phyloP scores from a whole-genome alignment of 2,888 invertebrate species.

The Lordiphosa andalusiaca region DNA sequence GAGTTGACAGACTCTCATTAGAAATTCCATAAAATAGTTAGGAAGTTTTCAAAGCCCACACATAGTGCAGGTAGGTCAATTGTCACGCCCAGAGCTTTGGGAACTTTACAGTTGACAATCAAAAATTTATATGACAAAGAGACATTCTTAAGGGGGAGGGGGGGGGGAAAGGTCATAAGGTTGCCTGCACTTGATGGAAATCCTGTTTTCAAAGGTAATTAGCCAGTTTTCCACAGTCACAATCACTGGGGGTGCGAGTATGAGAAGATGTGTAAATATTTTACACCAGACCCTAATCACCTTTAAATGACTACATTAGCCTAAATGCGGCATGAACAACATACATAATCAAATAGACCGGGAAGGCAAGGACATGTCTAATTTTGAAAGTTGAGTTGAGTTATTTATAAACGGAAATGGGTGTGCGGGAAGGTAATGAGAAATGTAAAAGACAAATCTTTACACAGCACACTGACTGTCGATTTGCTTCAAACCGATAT shows the following conservation, averaged over 20 bases:
- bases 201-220: slow-evolving; percentile 14
- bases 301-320: slow-evolving; percentile 50
- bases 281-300: slow-evolving; percentile 52
- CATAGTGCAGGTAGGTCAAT: slow-evolving; percentile 14
- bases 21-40: slow-evolving; percentile 49
- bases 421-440: not conserved
- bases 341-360: slow-evolving; percentile 19
- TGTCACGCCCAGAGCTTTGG: slow-evolving; percentile 36
- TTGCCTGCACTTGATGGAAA: slow-evolving; percentile 32
- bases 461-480: too few species aligned
- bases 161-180: slow-evolving; percentile 7
- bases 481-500: too few species aligned
- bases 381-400: not conserved
- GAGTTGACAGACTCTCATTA: slow-evolving; percentile 32
- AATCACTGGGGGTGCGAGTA: slow-evolving; percentile 1
- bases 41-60: slow-evolving; percentile 3
- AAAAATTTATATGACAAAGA: slow-evolving; percentile 46
- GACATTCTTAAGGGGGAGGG: not conserved
- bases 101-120: slow-evolving; percentile 64
- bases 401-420: slow-evolving; percentile 24
- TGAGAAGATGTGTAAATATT: slow-evolving; percentile 50
- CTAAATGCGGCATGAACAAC: slow-evolving; percentile 28
- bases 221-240: not conserved
- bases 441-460: too few species aligned
- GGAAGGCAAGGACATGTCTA: slow-evolving; percentile 26